Percentiles rank a stretch among this genome's conserved stretches.
Evolutionary conservation across 2,113 vertebrate genomes (phyloP).

Genomic region (Colistium nudipinnis): DNA sequence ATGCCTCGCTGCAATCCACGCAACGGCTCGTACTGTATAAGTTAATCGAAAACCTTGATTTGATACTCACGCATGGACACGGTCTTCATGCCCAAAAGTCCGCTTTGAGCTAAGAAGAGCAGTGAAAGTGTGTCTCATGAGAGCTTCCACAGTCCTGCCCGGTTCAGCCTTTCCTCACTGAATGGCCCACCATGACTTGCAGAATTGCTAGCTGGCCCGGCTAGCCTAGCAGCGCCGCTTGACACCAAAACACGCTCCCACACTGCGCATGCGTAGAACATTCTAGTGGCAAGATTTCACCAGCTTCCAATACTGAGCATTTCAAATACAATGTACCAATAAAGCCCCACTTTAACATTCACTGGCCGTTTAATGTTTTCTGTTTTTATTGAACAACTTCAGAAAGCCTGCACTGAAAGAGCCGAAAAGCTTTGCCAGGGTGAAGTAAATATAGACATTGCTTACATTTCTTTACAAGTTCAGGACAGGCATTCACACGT

Average conservation of each 20-base stretch:
- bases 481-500: too few species aligned
- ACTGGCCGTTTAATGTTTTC: background rate
- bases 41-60: slow-evolving; percentile 51
- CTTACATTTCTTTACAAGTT: too few species aligned
- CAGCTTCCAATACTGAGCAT: slow-evolving; percentile 31
- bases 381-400: too few species aligned
- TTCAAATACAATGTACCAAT: background rate
- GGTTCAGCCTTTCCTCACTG: slow-evolving; percentile 63
- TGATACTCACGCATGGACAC: slow-evolving; percentile 74
- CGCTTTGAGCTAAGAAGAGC: slow-evolving; percentile 1
- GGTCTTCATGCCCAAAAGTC: slow-evolving; percentile 51
- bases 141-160: slow-evolving; percentile 30
- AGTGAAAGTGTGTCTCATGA: slow-evolving; percentile 35
- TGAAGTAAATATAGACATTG: too few species aligned
- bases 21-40: slow-evolving; percentile 14
- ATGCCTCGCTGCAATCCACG: background rate
- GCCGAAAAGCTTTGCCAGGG: too few species aligned
- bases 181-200: slow-evolving; percentile 88
- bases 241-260: slow-evolving; percentile 75
- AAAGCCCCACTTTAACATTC: background rate
- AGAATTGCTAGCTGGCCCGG: slow-evolving; percentile 80
- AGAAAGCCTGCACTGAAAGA: too few species aligned
- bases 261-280: slow-evolving; percentile 84
- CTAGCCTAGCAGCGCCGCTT: slow-evolving; percentile 73
- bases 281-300: slow-evolving; percentile 80